Percentiles rank a stretch among this genome's conserved stretches.
Conservation (phyloP, 1,140 invertebrate genomes). For the Cepaea nemoralis region DNA sequence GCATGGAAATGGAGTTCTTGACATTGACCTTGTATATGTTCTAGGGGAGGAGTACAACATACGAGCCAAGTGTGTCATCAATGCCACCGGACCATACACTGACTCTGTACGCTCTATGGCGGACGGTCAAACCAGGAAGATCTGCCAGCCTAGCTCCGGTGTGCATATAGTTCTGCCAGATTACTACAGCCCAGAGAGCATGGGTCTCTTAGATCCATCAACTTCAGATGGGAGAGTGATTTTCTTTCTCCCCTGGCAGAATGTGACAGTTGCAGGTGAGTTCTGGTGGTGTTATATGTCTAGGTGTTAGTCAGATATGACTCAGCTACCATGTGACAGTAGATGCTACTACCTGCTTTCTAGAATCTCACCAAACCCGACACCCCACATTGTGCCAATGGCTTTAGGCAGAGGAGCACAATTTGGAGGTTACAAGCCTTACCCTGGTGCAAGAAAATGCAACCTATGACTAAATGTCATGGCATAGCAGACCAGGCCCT, state of each 20-base stretch:
- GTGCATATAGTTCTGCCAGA: constrained; percentile 98
- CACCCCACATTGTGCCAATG: too few species aligned
- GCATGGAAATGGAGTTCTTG: not conserved
- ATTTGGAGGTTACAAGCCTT: too few species aligned
- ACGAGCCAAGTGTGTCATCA: constrained; percentile 94
- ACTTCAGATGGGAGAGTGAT: constrained; percentile 98
- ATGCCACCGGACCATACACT: constrained; percentile 98
- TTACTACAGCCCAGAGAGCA: constrained; percentile 96
- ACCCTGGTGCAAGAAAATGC: too few species aligned
- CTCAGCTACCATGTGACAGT: too few species aligned
- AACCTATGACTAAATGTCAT: too few species aligned
- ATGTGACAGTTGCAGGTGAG: constrained; percentile 90
- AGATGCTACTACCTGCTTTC: too few species aligned
- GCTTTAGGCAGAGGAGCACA: too few species aligned
- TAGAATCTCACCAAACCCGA: too few species aligned
- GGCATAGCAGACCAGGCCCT: too few species aligned
- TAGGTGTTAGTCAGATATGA: too few species aligned
- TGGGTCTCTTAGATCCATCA: constrained; percentile 96
- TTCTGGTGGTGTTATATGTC: too few species aligned
- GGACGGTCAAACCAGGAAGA: constrained; percentile 82
- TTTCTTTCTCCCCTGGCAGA: constrained; percentile 98
- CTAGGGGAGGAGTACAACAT: constrained; percentile 92
- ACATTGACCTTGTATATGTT: not conserved
- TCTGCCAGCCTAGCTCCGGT: constrained; percentile 95
- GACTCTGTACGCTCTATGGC: constrained; percentile 97